Evolutionary conservation across 2,113 vertebrate species (phyloP), one percentile per base, ranked within the genome.

Genomic region (Dinomys branickii): DNA sequence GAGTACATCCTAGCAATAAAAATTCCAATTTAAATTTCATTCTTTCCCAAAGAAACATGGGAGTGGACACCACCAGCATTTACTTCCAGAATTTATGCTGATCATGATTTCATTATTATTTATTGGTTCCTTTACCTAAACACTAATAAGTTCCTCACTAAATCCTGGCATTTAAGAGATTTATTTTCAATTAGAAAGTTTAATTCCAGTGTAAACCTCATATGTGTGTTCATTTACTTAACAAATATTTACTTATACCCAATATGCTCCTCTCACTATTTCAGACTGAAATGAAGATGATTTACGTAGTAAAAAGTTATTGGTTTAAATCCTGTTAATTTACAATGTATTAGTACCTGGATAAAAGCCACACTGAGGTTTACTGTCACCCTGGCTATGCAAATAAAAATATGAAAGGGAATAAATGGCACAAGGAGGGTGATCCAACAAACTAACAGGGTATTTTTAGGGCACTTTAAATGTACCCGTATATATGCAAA

Each of bases 151-250:
- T 91, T 67, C 30, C n/a, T 93, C 67, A 6, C n/a, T 73, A 7
- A 85, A 35, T 88, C 22, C 88, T 59, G 38, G 10, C 56, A 81
- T 26, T 47, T 83, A 59, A 9, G 38, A 17, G 28, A 12, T 65
- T 77, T 87, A 83, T 85, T 65, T 85, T 91, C 69, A 65, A 78
- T 89, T 67, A 67, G 54, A 91, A 95, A 59, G 44, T 91, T 87
- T 67, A 83, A 65, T 88, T 80, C 54, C 75, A 38, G 11, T 22
- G 44, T 56, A 92, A 93, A 78, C 71, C 50, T 54, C 10, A 65
- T 65, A 54, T 41, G 33, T 12, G 2, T 82, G 52, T 69, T 88
- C 16, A n/a, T 93, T 95, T 54, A 54, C 77, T 96, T 81, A 77
- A 47, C n/a, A 82, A 90, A 33, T 65, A 78, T 59, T 81, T 87